Conservation (phyloP, 1,140 invertebrate genomes). For the Aphelinus atriplicis region DNA sequence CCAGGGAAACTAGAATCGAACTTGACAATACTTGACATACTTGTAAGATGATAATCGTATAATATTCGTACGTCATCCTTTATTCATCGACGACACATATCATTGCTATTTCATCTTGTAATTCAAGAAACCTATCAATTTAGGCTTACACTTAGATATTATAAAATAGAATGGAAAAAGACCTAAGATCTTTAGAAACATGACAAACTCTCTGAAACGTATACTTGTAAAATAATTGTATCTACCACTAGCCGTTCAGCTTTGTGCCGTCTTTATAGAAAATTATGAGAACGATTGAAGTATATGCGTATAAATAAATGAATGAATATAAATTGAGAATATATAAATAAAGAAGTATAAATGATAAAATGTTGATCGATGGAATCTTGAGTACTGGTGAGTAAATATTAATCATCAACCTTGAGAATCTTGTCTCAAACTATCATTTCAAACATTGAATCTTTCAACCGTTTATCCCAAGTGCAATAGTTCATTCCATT, state of each 20-base stretch:
- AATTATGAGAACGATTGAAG: conserved; percentile 50
- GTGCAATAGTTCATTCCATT: not conserved
- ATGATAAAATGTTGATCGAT: conserved; percentile 26
- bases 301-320: conserved; percentile 47
- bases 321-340: conserved; percentile 45
- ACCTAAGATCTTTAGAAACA: not conserved
- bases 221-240: conserved; percentile 62
- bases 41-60: conserved; percentile 24
- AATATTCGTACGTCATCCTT: conserved; percentile 18
- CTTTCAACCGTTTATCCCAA: conserved; percentile 3
- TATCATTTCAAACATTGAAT: not conserved
- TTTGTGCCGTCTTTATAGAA: conserved; percentile 62
- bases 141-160: too few species aligned
- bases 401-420: conserved; percentile 15
- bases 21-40: conserved; percentile 35
- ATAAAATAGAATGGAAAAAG: too few species aligned
- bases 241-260: conserved; percentile 62
- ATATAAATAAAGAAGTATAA: conserved; percentile 36
- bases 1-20: conserved; percentile 22
- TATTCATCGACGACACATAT: conserved; percentile 19
- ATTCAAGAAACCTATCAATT: conserved; percentile 1
- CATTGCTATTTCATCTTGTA: conserved; percentile 13
- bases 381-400: conserved; percentile 22
- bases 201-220: conserved; percentile 41
- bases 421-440: not conserved